phyloP scores from a whole-genome alignment of 2,113 vertebrate species.

The Heloderma charlesbogerti region DNA sequence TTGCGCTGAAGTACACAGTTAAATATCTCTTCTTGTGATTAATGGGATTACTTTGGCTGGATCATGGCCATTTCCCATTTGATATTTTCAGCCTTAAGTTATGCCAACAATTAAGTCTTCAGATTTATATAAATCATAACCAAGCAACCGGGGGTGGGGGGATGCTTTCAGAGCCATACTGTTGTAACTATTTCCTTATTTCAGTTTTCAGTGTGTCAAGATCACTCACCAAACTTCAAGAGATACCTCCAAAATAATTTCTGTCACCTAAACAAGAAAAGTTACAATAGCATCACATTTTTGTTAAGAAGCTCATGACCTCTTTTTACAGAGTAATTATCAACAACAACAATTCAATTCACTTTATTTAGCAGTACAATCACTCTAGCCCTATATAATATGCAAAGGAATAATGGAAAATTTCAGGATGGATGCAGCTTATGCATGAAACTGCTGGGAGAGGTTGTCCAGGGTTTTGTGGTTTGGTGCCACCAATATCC shows the following conservation, averaged over 20 bases:
- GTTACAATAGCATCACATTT: conserved; percentile 40
- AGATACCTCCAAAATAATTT: conserved; percentile 88
- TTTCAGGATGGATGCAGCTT: not conserved
- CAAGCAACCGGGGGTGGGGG: not conserved
- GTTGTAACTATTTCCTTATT: not conserved
- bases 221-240: conserved; percentile 93
- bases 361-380: not conserved
- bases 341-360: not conserved
- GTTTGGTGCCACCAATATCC: too few relatives aligned
- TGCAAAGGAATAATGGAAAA: not conserved
- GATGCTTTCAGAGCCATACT: not conserved
- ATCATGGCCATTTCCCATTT: too few relatives aligned
- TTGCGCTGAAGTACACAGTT: not conserved
- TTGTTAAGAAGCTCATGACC: not conserved
- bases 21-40: not conserved
- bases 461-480: too few relatives aligned
- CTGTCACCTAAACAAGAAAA: conserved; percentile 85
- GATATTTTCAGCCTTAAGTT: not conserved
- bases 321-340: conserved; percentile 1
- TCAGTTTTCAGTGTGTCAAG: not conserved
- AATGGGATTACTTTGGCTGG: not conserved
- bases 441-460: not conserved
- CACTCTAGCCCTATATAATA: not conserved
- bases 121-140: not conserved
- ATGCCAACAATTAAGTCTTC: not conserved